Base-by-base conservation (phyloP, 2,888 invertebrate genomes). In the Tiliacea aurago region DNA sequence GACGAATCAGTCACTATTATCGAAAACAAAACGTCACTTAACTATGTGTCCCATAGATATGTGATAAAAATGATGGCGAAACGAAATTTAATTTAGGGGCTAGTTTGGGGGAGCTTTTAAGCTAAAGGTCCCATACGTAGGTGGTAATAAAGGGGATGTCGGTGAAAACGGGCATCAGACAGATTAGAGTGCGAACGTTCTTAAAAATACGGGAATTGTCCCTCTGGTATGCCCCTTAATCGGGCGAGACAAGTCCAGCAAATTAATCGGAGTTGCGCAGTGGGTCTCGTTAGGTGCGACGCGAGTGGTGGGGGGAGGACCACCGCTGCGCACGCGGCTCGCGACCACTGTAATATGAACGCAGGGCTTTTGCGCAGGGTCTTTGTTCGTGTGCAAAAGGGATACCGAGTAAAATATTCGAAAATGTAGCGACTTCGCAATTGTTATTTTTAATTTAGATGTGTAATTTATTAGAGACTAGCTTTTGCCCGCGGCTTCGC, bases 311-410 rank as follows among this genome's bases (percentile, higher is more conserved):
- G 80, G 86, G 84, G 84, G 88, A 80, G 85, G 93, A 94, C 93
- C 94, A 93, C 94, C 94, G 91, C 86, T 84, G 90, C 91, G 92
- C 89, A 89, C 91, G 94, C 93, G 90, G 91, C 84, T 90, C 90
- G 90, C 89, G 74, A 86, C 86, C 92, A 93, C 94, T 93, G 94
- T 94, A 94, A 94, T 94, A 93, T 90, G 94, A 94, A 93, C 90
- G 94, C 91, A 91, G 87, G 91, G 85, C 83, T 83, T 85, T 81
- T 80, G 81, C 71, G 68, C 70, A 62, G 84, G 83, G 76, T 28
- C 77, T 90, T 90, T 86, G 55, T 92, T 93, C 76, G 87, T 87
- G 93, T 86, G 77, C 87, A 18, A 23, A 45, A 64, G 43, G 20
- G 20, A 63, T 76, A 66, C 59, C 15, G 23, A 63, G 28, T 13